Percentiles rank a stretch among this genome's conserved stretches.
These are phyloP conservation scores for Oxytorus armatus DNA, from an alignment of 2,888 invertebrate genomes.

Conservation along the genomic window DNA sequence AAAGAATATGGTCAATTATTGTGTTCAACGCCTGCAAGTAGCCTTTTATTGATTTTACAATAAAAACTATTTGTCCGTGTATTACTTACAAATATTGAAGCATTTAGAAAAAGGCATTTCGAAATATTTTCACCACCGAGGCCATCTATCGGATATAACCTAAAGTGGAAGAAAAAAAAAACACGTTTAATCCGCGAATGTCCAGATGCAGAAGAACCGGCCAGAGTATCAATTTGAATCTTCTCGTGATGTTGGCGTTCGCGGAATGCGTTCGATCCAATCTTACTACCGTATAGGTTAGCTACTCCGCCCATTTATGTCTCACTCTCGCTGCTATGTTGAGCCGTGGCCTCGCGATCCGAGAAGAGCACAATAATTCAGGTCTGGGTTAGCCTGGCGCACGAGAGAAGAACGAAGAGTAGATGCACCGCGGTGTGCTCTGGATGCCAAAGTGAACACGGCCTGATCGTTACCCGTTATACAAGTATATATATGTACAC, in stretches of 20 bases:
- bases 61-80: background rate
- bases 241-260: constrained; percentile 58
- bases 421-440: constrained; percentile 44
- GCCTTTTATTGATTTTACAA: too few species aligned
- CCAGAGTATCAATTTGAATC: constrained; percentile 59
- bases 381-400: constrained; percentile 61
- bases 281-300: constrained; percentile 72
- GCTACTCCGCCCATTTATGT: constrained; percentile 73
- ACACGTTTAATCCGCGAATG: constrained; percentile 19
- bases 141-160: background rate
- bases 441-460: constrained; percentile 59
- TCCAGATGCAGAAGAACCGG: constrained; percentile 39
- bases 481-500: constrained; percentile 20
- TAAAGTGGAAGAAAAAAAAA: constrained; percentile 2
- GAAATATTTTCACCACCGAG: background rate
- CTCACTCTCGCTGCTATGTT: constrained; percentile 66
- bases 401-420: constrained; percentile 50
- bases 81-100: background rate
- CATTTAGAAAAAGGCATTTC: background rate
- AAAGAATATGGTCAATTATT: too few species aligned
- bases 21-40: too few species aligned
- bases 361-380: constrained; percentile 74
- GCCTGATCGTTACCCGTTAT: constrained; percentile 51
- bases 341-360: constrained; percentile 62
- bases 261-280: constrained; percentile 75